Conservation (phyloP, 1,140 invertebrate genomes). For the Dolichoris vasculosae region DNA sequence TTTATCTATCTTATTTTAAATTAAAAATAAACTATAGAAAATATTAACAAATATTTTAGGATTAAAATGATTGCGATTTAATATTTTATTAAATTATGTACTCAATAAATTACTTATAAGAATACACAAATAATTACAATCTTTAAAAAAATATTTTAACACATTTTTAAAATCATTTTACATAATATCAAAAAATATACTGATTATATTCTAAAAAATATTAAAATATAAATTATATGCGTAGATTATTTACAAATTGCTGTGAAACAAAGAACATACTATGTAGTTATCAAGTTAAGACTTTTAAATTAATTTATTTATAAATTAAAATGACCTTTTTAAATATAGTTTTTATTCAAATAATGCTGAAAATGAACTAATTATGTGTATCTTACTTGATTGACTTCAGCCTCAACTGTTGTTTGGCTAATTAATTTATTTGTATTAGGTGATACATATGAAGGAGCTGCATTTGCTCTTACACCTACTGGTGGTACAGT, state of each 20-base stretch:
- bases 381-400: slow-evolving; percentile 61
- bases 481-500: slow-evolving; percentile 77
- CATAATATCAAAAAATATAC: too few species aligned
- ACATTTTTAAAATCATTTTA: too few species aligned
- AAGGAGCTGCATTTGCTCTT: slow-evolving; percentile 81
- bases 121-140: too few species aligned
- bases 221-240: too few species aligned
- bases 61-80: too few species aligned
- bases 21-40: neutral
- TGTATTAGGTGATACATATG: slow-evolving; percentile 80
- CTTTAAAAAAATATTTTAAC: too few species aligned
- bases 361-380: neutral
- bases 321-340: neutral
- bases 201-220: too few species aligned
- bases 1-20: neutral
- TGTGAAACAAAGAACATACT: too few species aligned
- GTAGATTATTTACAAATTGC: too few species aligned
- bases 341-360: neutral
- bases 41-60: neutral
- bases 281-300: neutral
- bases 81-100: too few species aligned
- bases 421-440: slow-evolving; percentile 64
- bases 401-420: slow-evolving; percentile 70
- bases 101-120: too few species aligned
- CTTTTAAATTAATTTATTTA: neutral